These are phyloP conservation scores for Ceratina calcarata DNA, from an alignment of 1,140 invertebrate genomes.

Conservation along the genomic window DNA sequence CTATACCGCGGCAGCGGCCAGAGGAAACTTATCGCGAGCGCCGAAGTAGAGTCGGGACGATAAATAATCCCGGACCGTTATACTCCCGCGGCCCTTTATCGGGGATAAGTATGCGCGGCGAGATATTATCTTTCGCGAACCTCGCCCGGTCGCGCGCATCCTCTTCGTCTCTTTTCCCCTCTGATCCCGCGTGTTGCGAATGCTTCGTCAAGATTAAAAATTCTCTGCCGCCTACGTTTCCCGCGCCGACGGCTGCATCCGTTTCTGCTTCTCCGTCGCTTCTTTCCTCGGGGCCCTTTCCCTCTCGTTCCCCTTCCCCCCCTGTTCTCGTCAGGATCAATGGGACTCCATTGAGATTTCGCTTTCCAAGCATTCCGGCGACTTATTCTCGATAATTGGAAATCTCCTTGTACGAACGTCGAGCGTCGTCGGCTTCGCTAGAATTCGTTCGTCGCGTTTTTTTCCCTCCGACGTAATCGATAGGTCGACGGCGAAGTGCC, in stretches of 20 bases:
- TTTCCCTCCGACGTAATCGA: constrained; percentile 26
- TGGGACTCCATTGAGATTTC: constrained; percentile 40
- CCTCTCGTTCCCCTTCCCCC: neutral
- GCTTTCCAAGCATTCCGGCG: constrained; percentile 39
- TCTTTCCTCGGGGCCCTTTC: neutral
- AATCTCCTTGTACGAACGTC: constrained; percentile 49
- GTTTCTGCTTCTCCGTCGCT: neutral
- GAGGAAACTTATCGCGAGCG: neutral
- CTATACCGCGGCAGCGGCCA: neutral
- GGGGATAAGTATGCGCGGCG: constrained; percentile 28
- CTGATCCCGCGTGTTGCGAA: constrained; percentile 35
- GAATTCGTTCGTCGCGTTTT: constrained; percentile 41
- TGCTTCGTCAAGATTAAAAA: constrained; percentile 48
- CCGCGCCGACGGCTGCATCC: neutral
- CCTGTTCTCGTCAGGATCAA: constrained; percentile 9
- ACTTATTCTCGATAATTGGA: constrained; percentile 51
- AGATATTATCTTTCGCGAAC: constrained; percentile 14
- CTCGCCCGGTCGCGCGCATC: neutral
- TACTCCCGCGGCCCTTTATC: constrained; percentile 1
- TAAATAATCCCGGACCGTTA: constrained; percentile 27
- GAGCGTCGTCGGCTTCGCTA: constrained; percentile 34
- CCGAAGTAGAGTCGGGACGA: neutral
- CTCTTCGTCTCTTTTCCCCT: neutral
- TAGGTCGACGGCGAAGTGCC: constrained; percentile 28
- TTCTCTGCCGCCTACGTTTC: constrained; percentile 8